A percentile compares a stretch with the other conserved stretches of the same genome.
phyloP scores from a whole-genome alignment of 1,140 invertebrate species.

The Cataglyphis hispanica region DNA sequence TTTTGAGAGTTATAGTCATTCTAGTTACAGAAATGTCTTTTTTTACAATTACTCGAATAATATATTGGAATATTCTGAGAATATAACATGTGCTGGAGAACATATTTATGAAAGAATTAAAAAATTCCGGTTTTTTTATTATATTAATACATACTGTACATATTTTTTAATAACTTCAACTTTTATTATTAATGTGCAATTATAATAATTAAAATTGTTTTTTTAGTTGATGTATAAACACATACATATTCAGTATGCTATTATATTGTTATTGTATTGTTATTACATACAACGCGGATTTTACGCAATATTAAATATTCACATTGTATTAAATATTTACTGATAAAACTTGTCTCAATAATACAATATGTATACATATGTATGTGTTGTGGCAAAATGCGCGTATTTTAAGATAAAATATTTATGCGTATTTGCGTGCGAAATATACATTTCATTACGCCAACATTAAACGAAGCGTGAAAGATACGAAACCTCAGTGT shows the following conservation, averaged over 20 bases:
- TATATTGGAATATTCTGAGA: not conserved
- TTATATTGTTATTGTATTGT: too few species aligned
- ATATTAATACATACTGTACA: not conserved
- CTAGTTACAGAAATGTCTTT: too few species aligned
- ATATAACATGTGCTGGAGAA: not conserved
- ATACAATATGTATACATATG: not conserved
- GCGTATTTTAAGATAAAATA: conserved; percentile 44
- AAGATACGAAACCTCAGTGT: conserved; percentile 20
- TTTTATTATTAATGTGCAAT: not conserved
- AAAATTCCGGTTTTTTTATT: not conserved
- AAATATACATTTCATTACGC: not conserved
- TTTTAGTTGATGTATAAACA: not conserved
- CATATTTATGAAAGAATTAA: not conserved
- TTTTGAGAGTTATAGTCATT: not conserved
- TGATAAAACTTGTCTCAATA: conserved; percentile 30
- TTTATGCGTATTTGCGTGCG: conserved; percentile 24
- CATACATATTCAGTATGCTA: too few species aligned
- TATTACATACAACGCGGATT: not conserved
- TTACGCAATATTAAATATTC: conserved; percentile 10
- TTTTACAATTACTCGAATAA: not conserved
- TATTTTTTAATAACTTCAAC: not conserved
- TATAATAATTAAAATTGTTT: not conserved
- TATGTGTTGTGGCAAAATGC: not conserved
- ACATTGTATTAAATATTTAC: conserved; percentile 27
- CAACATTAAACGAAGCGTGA: conserved; percentile 19